These are phyloP conservation scores for Gallinago paraguaiae DNA, from an alignment of 2,113 vertebrate species.

Conservation along the genomic window DNA sequence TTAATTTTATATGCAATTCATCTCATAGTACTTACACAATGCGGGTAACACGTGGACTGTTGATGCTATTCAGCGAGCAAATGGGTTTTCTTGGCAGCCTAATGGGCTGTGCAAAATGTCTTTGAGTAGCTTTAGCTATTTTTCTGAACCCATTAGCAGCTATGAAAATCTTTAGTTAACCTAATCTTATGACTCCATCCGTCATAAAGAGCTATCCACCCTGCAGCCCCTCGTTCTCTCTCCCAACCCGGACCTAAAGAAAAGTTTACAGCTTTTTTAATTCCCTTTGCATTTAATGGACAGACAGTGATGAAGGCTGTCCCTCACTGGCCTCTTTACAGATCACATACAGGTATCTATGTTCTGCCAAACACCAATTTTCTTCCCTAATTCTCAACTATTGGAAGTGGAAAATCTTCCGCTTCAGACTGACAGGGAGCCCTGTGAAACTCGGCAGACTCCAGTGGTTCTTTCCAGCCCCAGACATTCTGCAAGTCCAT, in stretches of 20 bases:
- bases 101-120: constrained; percentile 6
- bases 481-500: rapidly evolving
- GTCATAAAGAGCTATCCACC: background rate
- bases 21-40: background rate
- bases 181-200: background rate
- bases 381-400: background rate
- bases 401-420: background rate
- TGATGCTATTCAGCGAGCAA: constrained; percentile 1
- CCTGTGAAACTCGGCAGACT: background rate
- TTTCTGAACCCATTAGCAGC: background rate
- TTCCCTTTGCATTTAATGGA: background rate
- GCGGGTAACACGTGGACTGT: background rate
- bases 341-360: rapidly evolving
- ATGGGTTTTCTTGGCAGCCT: background rate
- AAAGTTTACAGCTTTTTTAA: background rate
- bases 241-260: background rate
- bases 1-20: constrained; percentile 4
- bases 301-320: rapidly evolving
- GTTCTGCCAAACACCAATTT: rapidly evolving
- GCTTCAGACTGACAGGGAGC: rapidly evolving
- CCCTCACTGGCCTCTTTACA: background rate
- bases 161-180: constrained; percentile 25
- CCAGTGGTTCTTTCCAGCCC: rapidly evolving
- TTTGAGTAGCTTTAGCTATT: background rate
- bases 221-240: background rate